Evolutionary conservation across 2,888 invertebrate species (phyloP), one percentile per base, ranked within the genome.

Genomic region (Allygus modestus): DNA sequence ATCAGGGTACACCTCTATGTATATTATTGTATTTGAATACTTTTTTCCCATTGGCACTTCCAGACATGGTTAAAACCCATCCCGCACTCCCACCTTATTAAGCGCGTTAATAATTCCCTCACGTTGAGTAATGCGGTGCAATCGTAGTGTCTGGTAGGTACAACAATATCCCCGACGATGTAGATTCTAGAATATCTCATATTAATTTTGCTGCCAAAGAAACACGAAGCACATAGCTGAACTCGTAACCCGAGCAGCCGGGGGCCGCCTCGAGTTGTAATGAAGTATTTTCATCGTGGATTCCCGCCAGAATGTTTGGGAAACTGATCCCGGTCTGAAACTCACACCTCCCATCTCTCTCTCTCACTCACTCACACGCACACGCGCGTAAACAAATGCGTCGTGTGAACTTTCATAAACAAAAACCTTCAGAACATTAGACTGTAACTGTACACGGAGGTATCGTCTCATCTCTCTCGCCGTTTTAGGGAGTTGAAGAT

Each of bases 231-330:
- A 28, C 28, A 31, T 11, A 41, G 71, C 23, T 31, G 33, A 1
- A 28, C 23, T 11, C 26, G 71, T 20, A 71, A 71, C 41, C 31
- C 41, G 71, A 71, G 33, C 37, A 41, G 41, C 71, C 71, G 71
- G 41, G 41, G 37, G 12, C 71, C 71, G 41, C 41, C 71, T 71
- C 71, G 37, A 37, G 41, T 20, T 41, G 77, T 77, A 77, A 77
- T 77, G 77, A 77, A 77, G 77, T 77, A 77, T 77, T 77, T 77
- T 77, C 77, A 77, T 77, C 77, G 51, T 77, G 77, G 77, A 77
- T 77, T 77, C 46, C 77, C 77, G 77, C 77, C 77, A 77, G 41
- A 77, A 77, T 77, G 46, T 77, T 43, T 28, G 46, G 51, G 77
- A 41, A 77, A 77, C 77, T 43, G 28, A 43, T 41, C 28, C 77